Base-by-base conservation (phyloP, 2,797 vertebrate species). In the Lates japonicus region DNA sequence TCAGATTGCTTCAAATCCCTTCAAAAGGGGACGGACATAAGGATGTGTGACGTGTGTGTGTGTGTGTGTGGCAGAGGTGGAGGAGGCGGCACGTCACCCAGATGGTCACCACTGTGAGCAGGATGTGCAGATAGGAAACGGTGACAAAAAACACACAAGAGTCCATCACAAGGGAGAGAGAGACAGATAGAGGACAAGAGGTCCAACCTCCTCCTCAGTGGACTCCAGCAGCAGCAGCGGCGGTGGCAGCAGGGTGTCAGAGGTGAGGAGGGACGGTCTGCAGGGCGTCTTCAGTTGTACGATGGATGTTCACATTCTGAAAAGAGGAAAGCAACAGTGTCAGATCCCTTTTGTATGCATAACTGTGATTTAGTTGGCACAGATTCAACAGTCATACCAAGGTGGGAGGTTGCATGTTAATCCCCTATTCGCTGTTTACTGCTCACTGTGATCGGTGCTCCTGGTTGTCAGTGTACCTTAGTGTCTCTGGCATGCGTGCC, bases 241-340 rank as follows among this genome's bases (percentile, higher is more conserved):
- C 25, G 25, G 25, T 2, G 25, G 62, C n/a, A 0, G 39, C 61
- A 70, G 58, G 44, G 25, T 13, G 89, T 96, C 96, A 97, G 88
- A 95, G 92, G 91, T 97, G 96, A 70, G 95, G 64, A 4, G 97
- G 97, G 29, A 97, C 96, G 0, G 97, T 98, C 94, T 95, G 94
- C 92, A 98, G 79, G 82, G 97, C 97, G 33, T 97, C 97, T 87
- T 94, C 89, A 41, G 95, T 83, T 0, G 96, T 95, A 29, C 97
- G 96, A 61, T 97, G 94, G 79, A 97, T 87, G 25, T 95, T 94
- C 49, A 97, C 97, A 31, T 97, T 98, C 97, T 97, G 95, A 44
- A 94, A 91, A 87, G 84, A 91, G 75, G 84, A 90, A 84, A 0
- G 80, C 48, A 89, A 71, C 67, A 79, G 48, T 8, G 76, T 91